Percentiles rank a stretch among this genome's conserved stretches.
Conservation (phyloP, 2,888 invertebrate species). For the Melanostoma mellinum region DNA sequence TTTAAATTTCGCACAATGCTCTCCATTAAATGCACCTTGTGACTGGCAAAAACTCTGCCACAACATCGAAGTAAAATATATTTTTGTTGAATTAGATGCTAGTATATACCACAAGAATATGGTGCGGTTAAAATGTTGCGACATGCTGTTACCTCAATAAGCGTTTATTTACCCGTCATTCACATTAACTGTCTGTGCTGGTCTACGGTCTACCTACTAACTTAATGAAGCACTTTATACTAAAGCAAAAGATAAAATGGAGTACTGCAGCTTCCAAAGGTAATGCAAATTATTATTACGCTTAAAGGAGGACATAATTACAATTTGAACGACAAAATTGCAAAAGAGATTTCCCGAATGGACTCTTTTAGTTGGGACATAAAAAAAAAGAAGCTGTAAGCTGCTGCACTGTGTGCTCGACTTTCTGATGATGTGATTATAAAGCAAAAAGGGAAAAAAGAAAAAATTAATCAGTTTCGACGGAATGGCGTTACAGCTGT, state of each 20-base stretch:
- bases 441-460: too few relatives aligned
- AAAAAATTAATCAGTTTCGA: too few relatives aligned
- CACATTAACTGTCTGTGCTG: constrained; percentile 37
- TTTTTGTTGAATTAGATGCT: too few relatives aligned
- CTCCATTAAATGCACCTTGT: constrained; percentile 30
- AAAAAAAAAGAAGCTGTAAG: too few relatives aligned
- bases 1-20: constrained; percentile 17
- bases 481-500: too few relatives aligned
- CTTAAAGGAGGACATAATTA: neutral
- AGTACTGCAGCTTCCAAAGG: constrained; percentile 37
- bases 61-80: too few relatives aligned
- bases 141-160: constrained; percentile 50
- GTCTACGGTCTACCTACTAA: neutral
- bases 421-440: too few relatives aligned
- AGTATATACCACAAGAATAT: too few relatives aligned
- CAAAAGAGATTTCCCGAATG: constrained; percentile 26
- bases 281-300: constrained; percentile 44
- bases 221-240: constrained; percentile 25
- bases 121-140: neutral
- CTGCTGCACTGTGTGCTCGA: too few relatives aligned
- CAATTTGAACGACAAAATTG: constrained; percentile 10
- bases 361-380: neutral
- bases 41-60: neutral
- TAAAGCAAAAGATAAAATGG: constrained; percentile 24
- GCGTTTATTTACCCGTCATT: constrained; percentile 42